Evolutionary conservation across 2,888 invertebrate species (phyloP), one percentile per base, ranked within the genome.

Genomic region (Mechanitis mazaeus): DNA sequence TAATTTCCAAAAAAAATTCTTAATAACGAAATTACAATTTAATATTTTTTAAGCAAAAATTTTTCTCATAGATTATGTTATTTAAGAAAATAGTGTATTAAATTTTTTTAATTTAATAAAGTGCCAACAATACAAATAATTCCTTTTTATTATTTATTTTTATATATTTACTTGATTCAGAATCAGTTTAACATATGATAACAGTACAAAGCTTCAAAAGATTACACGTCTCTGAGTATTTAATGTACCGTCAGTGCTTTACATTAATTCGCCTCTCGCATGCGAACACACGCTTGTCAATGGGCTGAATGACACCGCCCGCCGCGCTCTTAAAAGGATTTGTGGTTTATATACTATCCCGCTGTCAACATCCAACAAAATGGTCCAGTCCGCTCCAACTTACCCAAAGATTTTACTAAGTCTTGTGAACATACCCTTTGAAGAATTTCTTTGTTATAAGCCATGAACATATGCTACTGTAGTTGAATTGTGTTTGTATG

Each of bases 241-340:
- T 50, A 50, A 31, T 50, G 28, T 31, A 9, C 9, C 9, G 42
- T 42, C 7, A 42, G 42, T 42, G 9, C 42, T 9, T 50, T 45
- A 50, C 3, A 50, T 50, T 58, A 59, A 59, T 46, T 53, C 55
- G 46, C 20, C 35, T 31, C 45, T 45, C 46, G 35, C 38, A 59
- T 61, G 58, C 50, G 58, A 61, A 57, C 46, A 33, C 61, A 66
- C 59, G 61, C 54, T 54, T 61, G 63, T 58, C 61, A 64, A 64
- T 64, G 59, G 28, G 3, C 50, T 31, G 50, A 50, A 50, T 59
- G 70, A 65, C 71, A 69, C 70, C 42, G 42, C 79, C 77, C 70
- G 74, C 78, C 75, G 77, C 72, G 73, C 75, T 74, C 75, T 77
- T 75, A 79, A 61, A 71, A 75, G 71, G 75, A 79, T 80, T 78